Evolutionary conservation across 2,113 vertebrate species (phyloP), one percentile per base, ranked within the genome.

Genomic region (Pteruthius melanotis): DNA sequence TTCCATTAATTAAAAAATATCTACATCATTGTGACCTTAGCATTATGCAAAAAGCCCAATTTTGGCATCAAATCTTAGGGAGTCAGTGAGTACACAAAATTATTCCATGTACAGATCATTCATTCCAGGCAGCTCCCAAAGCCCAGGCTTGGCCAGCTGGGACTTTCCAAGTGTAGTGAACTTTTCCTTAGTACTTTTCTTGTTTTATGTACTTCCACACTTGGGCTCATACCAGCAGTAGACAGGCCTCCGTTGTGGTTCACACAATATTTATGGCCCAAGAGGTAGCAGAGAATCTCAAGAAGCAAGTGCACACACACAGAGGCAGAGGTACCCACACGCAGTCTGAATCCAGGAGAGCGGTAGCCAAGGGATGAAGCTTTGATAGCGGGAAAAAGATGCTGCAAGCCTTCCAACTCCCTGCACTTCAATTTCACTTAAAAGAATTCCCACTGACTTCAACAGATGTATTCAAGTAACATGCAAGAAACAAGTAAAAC

Each of bases 1-100:
- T 80, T 94, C 31, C 14, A 22, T 93, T 97, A 92, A 75, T n/a
- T 96, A 71, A 95, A 95, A 96, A 69, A 70, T 31, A 83, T 42
- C 75, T 86, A 23, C 68, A 95, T 95, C 94, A 81, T n/a, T 33
- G 69, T 33, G 26, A 81, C 81, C 81, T 66, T 94, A 95, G 75
- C 47, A 68, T 86, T 79, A 78, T 45, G 26, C 5, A 91, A 93
- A 95, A 65, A 39, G 9, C 2, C 60, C 19, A 94, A 74, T 47
- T 70, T 86, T 89, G 68, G 61, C 5, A 26, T 94, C 69, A 11
- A 57, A 37, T 65, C 86, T 52, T 57, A 66, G 20, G 83, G 66
- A 89, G 54, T 77, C 77, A 66, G 26, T 57, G 64, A 68, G 40
- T 2, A 81, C 9, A 22, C 6, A 2, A 24, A 89, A 91, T 71